A percentile compares a stretch with the other conserved stretches of the same genome.
Conservation (phyloP, 2,888 invertebrate species). For the Cyaniris semiargus region DNA sequence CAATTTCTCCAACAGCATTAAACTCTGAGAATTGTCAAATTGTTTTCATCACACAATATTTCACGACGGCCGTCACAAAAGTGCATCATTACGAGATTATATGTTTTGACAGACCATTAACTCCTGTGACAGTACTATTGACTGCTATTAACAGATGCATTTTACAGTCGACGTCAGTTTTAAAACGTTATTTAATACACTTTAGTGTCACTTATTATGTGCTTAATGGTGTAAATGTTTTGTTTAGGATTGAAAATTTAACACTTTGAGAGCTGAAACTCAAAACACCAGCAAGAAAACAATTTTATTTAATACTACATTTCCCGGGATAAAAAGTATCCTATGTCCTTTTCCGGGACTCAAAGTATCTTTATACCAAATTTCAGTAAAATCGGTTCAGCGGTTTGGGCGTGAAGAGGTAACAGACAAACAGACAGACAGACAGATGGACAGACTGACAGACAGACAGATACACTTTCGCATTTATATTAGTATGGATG, state of each 20-base stretch:
- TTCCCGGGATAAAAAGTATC: no score
- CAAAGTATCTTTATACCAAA: no score
- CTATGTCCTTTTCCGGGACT: no score
- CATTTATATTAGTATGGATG: no score
- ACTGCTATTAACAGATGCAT: constrained; percentile 65
- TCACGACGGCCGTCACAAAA: constrained; percentile 58
- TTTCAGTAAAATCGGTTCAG: no score
- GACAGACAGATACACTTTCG: no score
- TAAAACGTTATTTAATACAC: constrained; percentile 38
- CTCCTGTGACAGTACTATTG: constrained; percentile 43
- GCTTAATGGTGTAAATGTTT: constrained; percentile 54
- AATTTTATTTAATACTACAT: no score
- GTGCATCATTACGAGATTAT: constrained; percentile 68
- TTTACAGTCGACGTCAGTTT: constrained; percentile 69
- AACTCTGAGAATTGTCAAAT: constrained; percentile 54
- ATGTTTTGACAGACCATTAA: constrained; percentile 78
- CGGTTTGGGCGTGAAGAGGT: no score
- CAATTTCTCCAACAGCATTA: background rate
- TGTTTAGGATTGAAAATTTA: constrained; percentile 41
- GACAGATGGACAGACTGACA: no score
- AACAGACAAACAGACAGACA: no score
- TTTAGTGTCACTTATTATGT: constrained; percentile 45
- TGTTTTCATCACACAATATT: constrained; percentile 67
- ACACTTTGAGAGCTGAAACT: background rate
- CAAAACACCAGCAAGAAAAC: background rate